Evolutionary conservation across 2,888 invertebrate genomes (phyloP).

Genomic region (Empis stercorea): DNA sequence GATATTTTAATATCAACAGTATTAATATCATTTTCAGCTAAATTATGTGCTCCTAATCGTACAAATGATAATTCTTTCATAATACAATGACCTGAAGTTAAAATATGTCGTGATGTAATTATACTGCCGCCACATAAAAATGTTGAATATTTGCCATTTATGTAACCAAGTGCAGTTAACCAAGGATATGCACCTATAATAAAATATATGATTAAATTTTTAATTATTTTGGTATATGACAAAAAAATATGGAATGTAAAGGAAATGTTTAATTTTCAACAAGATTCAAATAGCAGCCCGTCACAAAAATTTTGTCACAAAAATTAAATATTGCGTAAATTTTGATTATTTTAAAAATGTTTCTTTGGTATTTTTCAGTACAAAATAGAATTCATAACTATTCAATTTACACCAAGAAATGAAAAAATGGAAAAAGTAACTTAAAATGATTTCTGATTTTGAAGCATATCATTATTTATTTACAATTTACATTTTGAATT

Average conservation of each 20-base stretch:
- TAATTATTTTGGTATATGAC: background rate
- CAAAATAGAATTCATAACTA: too few species aligned
- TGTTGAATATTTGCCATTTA: slow-evolving; percentile 18
- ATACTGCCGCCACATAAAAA: slow-evolving; percentile 67
- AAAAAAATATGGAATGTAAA: too few species aligned
- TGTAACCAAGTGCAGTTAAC: slow-evolving; percentile 65
- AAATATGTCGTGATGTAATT: slow-evolving; percentile 49
- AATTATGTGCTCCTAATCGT: slow-evolving; percentile 65
- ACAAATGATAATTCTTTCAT: slow-evolving; percentile 38
- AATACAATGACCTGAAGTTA: slow-evolving; percentile 53
- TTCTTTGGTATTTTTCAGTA: too few species aligned
- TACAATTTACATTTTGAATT: too few species aligned
- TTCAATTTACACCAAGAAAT: too few species aligned
- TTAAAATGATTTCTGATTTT: too few species aligned
- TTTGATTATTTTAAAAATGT: too few species aligned
- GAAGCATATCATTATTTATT: too few species aligned
- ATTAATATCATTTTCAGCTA: slow-evolving; percentile 50
- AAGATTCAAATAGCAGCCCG: background rate
- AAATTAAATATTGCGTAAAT: too few species aligned
- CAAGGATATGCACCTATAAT: slow-evolving; percentile 59
- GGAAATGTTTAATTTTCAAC: too few species aligned
- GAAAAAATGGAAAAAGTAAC: too few species aligned
- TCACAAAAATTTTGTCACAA: background rate
- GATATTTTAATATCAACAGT: slow-evolving; percentile 50
- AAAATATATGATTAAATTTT: background rate